Evolutionary conservation across 2,797 vertebrate species (phyloP).

Genomic region (Pipistrellus kuhlii): DNA sequence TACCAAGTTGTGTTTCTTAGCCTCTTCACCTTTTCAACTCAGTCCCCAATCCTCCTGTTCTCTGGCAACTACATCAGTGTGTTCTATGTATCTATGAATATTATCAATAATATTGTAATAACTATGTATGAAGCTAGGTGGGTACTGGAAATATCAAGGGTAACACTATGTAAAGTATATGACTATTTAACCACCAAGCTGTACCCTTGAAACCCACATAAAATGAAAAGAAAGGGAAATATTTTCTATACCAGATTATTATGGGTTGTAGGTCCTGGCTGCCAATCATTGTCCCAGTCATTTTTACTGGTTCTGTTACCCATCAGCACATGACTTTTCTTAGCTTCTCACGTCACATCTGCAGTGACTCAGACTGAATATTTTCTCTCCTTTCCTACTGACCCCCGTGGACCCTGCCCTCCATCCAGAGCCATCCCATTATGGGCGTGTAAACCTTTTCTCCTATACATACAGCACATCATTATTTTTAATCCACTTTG

Average conservation of each 20-base stretch:
- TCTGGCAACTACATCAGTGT: background rate
- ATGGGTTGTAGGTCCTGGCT: background rate
- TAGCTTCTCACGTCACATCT: background rate
- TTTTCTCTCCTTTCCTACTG: background rate
- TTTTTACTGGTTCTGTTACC: background rate
- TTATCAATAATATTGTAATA: background rate
- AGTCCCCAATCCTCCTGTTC: background rate
- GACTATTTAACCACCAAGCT: background rate
- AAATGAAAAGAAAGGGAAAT: background rate
- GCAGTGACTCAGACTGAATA: background rate
- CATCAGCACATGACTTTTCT: background rate
- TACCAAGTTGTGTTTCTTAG: background rate
- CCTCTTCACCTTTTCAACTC: background rate
- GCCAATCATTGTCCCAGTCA: background rate
- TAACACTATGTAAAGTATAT: background rate
- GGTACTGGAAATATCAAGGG: background rate
- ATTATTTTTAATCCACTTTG: background rate
- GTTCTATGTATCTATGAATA: background rate
- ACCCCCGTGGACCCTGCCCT: background rate
- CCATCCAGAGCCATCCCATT: background rate
- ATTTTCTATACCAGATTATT: background rate
- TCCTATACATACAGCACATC: background rate
- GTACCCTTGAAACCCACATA: background rate
- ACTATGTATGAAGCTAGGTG: background rate
- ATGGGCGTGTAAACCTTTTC: background rate